phyloP scores from a whole-genome alignment of 2,113 vertebrate genomes.

The Girardinichthys multiradiatus region DNA sequence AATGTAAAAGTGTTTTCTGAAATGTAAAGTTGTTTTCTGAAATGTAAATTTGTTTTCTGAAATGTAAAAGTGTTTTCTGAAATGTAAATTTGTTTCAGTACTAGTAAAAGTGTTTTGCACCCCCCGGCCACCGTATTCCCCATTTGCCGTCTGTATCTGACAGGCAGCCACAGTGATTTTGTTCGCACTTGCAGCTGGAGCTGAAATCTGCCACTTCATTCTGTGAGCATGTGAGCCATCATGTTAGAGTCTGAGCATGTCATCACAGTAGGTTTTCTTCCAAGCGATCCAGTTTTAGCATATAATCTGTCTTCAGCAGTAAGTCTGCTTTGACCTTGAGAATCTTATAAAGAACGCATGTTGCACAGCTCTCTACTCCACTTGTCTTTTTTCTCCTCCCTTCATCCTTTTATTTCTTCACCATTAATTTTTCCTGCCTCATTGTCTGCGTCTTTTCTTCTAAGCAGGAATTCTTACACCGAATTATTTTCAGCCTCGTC shows the following conservation, averaged over 20 bases:
- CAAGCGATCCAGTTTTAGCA: conserved; percentile 37
- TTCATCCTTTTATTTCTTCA: not conserved
- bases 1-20: too few species aligned
- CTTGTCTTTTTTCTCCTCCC: not conserved
- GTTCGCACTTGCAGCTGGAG: conserved; percentile 26
- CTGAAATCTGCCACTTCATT: conserved; percentile 22
- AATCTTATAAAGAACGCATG: conserved; percentile 29
- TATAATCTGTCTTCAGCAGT: conserved; percentile 48
- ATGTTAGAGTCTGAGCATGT: conserved; percentile 17
- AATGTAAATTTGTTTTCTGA: too few species aligned
- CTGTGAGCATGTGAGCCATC: conserved; percentile 6
- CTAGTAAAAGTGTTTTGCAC: too few species aligned
- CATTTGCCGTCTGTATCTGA: conserved; percentile 31
- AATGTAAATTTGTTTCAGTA: too few species aligned
- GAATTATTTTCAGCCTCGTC: conserved; percentile 19
- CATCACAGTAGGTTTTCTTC: conserved; percentile 48
- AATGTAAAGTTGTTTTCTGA: too few species aligned
- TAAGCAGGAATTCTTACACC: not conserved
- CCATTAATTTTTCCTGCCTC: not conserved
- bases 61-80: too few species aligned
- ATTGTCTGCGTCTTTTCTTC: not conserved
- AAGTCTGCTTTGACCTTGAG: conserved; percentile 53
- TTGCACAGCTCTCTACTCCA: not conserved
- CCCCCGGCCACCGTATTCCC: too few species aligned
- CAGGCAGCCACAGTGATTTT: conserved; percentile 34